phyloP scores from a whole-genome alignment of 2,888 invertebrate species.

The Lissocephala sabroskyi region DNA sequence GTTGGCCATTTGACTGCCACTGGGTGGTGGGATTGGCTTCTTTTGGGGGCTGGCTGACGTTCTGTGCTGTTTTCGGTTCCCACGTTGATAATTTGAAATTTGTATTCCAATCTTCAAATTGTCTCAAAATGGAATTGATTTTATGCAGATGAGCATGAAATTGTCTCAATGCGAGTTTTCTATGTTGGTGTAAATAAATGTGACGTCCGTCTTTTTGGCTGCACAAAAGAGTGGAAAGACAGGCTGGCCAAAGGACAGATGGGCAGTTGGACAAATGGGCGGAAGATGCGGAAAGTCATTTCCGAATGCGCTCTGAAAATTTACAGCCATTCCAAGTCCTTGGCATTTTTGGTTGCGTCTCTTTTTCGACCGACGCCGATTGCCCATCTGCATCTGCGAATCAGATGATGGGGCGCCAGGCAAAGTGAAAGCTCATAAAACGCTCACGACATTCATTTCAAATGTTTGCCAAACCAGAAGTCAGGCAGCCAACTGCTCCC shows the following conservation, averaged over 20 bases:
- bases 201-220: constrained; percentile 1
- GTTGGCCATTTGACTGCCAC: background rate
- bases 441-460: constrained; percentile 39
- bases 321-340: constrained; percentile 36
- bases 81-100: constrained; percentile 70
- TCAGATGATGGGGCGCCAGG: too few species aligned
- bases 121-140: constrained; percentile 73
- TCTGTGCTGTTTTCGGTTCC: constrained; percentile 56
- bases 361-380: too few species aligned
- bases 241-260: background rate
- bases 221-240: constrained; percentile 14
- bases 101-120: constrained; percentile 73
- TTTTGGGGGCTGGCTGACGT: constrained; percentile 10
- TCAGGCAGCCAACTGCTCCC: constrained; percentile 7
- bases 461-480: constrained; percentile 54
- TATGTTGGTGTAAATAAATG: constrained; percentile 65
- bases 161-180: constrained; percentile 65
- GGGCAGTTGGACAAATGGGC: background rate
- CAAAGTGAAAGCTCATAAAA: constrained; percentile 32
- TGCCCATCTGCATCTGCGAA: too few species aligned
- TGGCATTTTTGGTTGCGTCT: too few species aligned
- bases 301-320: constrained; percentile 29
- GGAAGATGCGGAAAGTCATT: constrained; percentile 11
- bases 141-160: constrained; percentile 73
- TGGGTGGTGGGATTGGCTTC: constrained; percentile 23